A percentile compares a stretch with the other conserved stretches of the same genome.
Evolutionary conservation across 2,797 vertebrate genomes (phyloP).

Genomic region (Propithecus perrieri): DNA sequence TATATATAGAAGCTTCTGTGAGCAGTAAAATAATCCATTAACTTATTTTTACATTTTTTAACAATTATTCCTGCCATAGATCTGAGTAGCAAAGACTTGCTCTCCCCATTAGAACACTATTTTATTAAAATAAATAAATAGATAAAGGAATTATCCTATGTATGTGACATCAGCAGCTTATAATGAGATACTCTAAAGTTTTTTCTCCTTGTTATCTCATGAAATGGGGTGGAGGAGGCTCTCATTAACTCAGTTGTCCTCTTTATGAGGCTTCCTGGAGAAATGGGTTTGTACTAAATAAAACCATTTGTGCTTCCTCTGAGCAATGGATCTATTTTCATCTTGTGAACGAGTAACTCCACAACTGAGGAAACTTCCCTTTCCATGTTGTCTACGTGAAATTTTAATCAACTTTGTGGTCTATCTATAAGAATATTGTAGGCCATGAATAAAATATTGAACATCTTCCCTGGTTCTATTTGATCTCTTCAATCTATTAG

Average conservation of each 20-base stretch:
- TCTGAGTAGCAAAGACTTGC: background rate
- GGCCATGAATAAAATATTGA: background rate
- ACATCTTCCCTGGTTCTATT: background rate
- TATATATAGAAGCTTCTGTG: background rate
- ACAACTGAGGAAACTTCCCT: background rate
- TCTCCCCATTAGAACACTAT: background rate
- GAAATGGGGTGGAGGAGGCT: background rate
- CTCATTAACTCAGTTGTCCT: background rate
- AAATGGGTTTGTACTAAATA: background rate
- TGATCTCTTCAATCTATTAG: background rate
- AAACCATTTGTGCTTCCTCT: background rate
- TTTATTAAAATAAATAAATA: background rate
- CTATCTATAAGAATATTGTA: background rate
- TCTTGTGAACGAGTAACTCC: background rate
- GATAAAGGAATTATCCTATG: background rate
- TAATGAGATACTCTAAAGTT: background rate
- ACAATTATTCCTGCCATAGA: background rate
- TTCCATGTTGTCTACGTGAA: background rate
- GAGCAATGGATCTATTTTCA: background rate
- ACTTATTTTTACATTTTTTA: background rate
- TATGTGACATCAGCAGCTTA: background rate
- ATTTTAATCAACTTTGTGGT: background rate
- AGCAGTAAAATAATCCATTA: background rate
- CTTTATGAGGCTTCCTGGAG: background rate
- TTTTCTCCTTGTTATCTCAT: background rate